A percentile compares a stretch with the other conserved stretches of the same genome.
Evolutionary conservation across 2,888 invertebrate species (phyloP).

Genomic region (Rotaria sp.): DNA sequence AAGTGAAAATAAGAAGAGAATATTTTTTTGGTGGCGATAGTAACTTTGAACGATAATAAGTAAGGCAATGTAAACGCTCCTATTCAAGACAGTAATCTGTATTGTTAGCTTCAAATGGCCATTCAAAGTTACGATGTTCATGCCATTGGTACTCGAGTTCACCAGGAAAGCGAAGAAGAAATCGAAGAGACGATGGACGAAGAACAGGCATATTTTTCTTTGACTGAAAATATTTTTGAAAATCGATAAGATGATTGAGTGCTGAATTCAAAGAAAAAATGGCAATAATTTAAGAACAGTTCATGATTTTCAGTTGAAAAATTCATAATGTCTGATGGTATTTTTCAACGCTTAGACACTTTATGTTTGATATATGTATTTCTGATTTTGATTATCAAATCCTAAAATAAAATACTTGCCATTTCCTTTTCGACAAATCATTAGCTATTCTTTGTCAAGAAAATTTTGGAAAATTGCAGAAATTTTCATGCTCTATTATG

Average conservation of each 20-base stretch:
- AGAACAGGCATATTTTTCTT: neutral
- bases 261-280: neutral
- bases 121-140: neutral
- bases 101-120: neutral
- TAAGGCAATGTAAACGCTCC: neutral
- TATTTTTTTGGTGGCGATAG: neutral
- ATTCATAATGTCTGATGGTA: no score
- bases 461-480: no score
- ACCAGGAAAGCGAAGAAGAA: slow-evolving; percentile 4
- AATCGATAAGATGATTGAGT: neutral
- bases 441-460: no score
- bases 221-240: neutral
- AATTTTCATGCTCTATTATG: no score
- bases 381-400: no score
- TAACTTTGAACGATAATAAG: neutral
- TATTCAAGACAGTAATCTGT: neutral
- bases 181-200: neutral
- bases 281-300: neutral
- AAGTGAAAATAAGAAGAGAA: neutral
- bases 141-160: neutral
- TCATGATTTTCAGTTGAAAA: neutral
- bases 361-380: no score
- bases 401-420: no score
- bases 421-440: no score
- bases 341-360: no score